A percentile compares a stretch with the other conserved stretches of the same genome.
phyloP scores from a whole-genome alignment of 92 coral and sea anemone genomes.

The Isaurus tuberculatus region DNA sequence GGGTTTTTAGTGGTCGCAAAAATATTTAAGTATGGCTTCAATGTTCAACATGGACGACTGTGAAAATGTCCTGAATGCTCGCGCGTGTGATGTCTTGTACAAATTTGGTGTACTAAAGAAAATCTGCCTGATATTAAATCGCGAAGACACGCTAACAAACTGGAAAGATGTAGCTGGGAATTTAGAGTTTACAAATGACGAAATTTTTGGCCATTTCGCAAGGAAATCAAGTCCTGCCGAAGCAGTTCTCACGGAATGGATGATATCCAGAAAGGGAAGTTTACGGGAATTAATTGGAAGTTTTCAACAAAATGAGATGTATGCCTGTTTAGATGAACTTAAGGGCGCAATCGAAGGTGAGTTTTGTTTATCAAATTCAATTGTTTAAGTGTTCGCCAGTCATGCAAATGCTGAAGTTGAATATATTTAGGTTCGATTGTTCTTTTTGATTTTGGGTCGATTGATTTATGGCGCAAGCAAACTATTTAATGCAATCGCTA shows the following conservation, averaged over 20 bases:
- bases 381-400: no score
- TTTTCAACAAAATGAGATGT: constrained; percentile 28
- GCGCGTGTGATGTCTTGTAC: background rate
- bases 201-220: constrained; percentile 26
- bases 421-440: no score
- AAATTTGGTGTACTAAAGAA: constrained; percentile 14
- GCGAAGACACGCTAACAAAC: constrained; percentile 30
- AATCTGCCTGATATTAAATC: constrained; percentile 41
- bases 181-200: constrained; percentile 27
- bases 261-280: constrained; percentile 10
- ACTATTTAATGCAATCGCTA: no score
- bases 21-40: background rate
- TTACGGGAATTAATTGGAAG: background rate
- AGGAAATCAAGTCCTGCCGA: constrained; percentile 9
- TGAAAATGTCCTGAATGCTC: constrained; percentile 16
- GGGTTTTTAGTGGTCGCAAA: background rate
- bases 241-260: constrained; percentile 24
- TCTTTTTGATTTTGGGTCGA: no score
- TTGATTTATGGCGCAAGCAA: no score
- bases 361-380: background rate
- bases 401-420: no score
- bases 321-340: constrained; percentile 39
- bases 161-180: constrained; percentile 47
- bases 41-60: background rate
- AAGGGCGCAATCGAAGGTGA: constrained; percentile 38